Evolutionary conservation across 2,113 vertebrate species (phyloP).

Genomic region (Callocephalon fimbriatum): DNA sequence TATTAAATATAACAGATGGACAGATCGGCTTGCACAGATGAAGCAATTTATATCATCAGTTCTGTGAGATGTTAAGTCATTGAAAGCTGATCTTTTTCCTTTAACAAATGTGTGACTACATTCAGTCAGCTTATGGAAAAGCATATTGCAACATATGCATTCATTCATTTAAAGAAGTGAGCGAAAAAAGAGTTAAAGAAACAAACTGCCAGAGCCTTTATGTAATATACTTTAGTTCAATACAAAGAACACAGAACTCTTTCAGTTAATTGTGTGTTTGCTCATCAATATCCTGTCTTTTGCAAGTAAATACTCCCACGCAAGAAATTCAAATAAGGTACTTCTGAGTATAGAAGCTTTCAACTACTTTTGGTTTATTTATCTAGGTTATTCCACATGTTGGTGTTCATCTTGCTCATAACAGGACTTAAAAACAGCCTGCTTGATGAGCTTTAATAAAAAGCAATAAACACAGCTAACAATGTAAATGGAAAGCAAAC

Average conservation of each 20-base stretch:
- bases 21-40: neutral
- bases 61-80: neutral
- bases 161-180: neutral
- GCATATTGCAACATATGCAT: neutral
- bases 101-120: neutral
- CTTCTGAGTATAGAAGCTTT: conserved; percentile 21
- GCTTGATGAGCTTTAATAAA: conserved; percentile 9
- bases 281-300: conserved; percentile 46
- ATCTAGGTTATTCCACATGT: neutral
- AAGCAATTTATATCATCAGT: neutral
- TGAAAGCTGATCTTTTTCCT: conserved; percentile 7
- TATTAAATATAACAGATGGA: neutral
- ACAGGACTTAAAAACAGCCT: neutral
- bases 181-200: neutral
- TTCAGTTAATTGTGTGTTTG: conserved; percentile 28
- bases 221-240: neutral
- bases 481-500: conserved; percentile 26
- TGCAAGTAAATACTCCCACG: conserved; percentile 39
- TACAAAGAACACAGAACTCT: neutral
- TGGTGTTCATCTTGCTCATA: conserved; percentile 13
- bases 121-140: neutral
- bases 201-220: neutral
- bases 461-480: neutral
- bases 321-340: conserved; percentile 26
- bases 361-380: conserved; percentile 31